These are phyloP conservation scores for Enteromius treurensis DNA, from an alignment of 2,797 vertebrate species.

Conservation along the genomic window DNA sequence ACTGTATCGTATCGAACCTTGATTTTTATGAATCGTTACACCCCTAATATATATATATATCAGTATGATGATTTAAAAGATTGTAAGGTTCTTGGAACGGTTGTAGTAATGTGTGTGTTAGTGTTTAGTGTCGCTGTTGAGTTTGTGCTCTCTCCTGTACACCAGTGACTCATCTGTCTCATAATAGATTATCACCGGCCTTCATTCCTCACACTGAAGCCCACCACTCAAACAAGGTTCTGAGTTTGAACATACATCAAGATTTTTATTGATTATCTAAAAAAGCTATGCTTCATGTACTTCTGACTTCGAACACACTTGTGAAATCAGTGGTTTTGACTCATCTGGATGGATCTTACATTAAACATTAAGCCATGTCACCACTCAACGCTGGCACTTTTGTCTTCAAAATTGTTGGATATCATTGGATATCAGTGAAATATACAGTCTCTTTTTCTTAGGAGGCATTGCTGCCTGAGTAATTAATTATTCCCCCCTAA, in stretches of 20 bases:
- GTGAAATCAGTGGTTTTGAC: constrained; percentile 3
- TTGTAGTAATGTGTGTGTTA: constrained; percentile 27
- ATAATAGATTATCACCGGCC: constrained; percentile 39
- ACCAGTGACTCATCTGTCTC: constrained; percentile 52
- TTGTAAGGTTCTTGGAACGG: background rate
- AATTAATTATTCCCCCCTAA: background rate
- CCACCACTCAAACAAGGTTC: constrained; percentile 27
- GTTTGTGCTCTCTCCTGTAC: constrained; percentile 37
- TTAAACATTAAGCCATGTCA: background rate
- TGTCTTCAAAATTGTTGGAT: background rate
- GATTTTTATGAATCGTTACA: too few species aligned
- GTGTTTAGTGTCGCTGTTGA: constrained; percentile 44
- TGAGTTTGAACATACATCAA: constrained; percentile 2
- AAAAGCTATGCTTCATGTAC: background rate
- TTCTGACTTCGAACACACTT: constrained; percentile 11
- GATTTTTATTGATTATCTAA: constrained; percentile 2
- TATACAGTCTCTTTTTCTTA: background rate
- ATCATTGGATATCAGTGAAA: background rate
- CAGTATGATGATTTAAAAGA: too few species aligned
- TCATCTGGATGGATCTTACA: constrained; percentile 7
- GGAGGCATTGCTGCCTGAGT: background rate
- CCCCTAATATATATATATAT: too few species aligned
- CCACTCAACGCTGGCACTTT: background rate
- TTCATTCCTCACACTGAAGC: constrained; percentile 30
- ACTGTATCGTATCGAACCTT: too few species aligned